Percentiles rank a stretch among this genome's conserved stretches.
phyloP scores from a whole-genome alignment of 30 jellyfish, hydroid and myxozoan genomes.

The Aurelia aurita region DNA sequence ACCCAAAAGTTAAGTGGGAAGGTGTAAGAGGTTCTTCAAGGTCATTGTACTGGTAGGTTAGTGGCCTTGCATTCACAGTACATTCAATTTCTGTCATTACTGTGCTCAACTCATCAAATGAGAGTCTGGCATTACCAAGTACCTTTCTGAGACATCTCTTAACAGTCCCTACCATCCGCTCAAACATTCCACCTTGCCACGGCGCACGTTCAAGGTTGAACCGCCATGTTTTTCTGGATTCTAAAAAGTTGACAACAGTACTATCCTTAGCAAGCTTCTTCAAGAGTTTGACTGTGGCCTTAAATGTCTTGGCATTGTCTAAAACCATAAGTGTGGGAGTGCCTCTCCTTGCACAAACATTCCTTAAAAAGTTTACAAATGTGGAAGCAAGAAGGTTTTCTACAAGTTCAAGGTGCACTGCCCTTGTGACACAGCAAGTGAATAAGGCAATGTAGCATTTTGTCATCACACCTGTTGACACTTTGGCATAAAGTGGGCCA shows the following conservation, averaged over 20 bases:
- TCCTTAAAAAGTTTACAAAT: constrained; percentile 10
- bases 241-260: not conserved
- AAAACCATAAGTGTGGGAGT: no score
- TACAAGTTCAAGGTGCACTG: constrained; percentile 21
- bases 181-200: constrained; percentile 15
- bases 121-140: constrained; percentile 5
- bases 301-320: no score
- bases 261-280: no score
- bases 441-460: constrained; percentile 21
- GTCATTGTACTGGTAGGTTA: constrained; percentile 20
- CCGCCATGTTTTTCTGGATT: constrained; percentile 2
- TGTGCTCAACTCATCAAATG: constrained; percentile 21
- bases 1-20: constrained; percentile 7
- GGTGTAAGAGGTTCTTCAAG: not conserved
- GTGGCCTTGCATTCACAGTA: constrained; percentile 17
- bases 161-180: constrained; percentile 19
- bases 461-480: constrained; percentile 18
- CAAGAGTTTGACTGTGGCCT: no score
- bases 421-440: constrained; percentile 24
- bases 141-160: constrained; percentile 16
- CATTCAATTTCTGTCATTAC: constrained; percentile 15
- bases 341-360: constrained; percentile 33
- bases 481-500: constrained; percentile 25
- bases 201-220: constrained; percentile 19
- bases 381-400: constrained; percentile 3